phyloP scores from a whole-genome alignment of 2,888 invertebrate genomes.

The Acanthosepion lycidas region DNA sequence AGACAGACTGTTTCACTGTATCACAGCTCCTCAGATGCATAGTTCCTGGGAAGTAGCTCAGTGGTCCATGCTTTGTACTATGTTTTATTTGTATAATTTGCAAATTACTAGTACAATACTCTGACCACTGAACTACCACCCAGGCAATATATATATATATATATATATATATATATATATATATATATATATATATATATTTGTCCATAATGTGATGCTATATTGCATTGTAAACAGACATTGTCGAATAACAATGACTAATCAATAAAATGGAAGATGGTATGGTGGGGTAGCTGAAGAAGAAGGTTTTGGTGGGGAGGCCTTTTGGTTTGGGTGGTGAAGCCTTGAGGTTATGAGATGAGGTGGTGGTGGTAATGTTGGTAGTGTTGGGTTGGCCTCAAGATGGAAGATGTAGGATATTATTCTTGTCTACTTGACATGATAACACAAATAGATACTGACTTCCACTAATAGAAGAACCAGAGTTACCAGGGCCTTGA shows the following conservation, averaged over 20 bases:
- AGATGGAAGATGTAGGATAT: slow-evolving; percentile 6
- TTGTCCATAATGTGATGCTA: background rate
- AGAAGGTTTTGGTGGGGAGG: background rate
- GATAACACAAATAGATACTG: slow-evolving; percentile 22
- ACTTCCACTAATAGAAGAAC: background rate
- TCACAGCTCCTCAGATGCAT: too few relatives aligned
- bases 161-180: too few relatives aligned
- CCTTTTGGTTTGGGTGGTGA: background rate
- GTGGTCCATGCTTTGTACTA: too few relatives aligned
- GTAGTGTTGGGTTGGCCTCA: background rate
- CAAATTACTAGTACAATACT: too few relatives aligned
- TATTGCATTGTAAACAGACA: slow-evolving; percentile 20
- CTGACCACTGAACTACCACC: too few relatives aligned
- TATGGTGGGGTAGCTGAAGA: background rate
- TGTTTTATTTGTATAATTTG: too few relatives aligned
- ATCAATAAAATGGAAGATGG: slow-evolving; percentile 17
- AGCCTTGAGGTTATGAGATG: background rate
- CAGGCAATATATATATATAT: background rate
- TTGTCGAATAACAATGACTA: slow-evolving; percentile 20
- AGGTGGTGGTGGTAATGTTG: too few relatives aligned
- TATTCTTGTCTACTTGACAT: slow-evolving; percentile 10
- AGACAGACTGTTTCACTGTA: too few relatives aligned
- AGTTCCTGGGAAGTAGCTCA: too few relatives aligned
- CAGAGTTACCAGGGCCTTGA: background rate
- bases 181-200: background rate